Conservation (phyloP, 1,140 invertebrate genomes). For the Arctopsyche grandis region DNA sequence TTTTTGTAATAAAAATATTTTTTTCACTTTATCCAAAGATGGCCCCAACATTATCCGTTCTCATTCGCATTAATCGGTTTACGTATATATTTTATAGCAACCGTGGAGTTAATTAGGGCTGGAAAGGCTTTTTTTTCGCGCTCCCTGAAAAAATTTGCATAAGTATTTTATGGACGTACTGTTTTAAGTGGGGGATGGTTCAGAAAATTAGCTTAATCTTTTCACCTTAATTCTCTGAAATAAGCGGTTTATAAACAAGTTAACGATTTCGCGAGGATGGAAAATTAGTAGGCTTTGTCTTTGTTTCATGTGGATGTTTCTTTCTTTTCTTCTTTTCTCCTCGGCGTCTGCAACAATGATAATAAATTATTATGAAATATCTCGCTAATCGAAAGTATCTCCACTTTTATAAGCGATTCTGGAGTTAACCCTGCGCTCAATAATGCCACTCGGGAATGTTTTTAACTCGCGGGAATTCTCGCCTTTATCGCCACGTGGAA, state of each 20-base stretch:
- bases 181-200: conserved; percentile 5
- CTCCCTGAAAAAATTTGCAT: background rate
- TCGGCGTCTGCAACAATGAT: no score
- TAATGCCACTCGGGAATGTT: conserved; percentile 13
- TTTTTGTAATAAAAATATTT: background rate
- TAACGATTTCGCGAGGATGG: conserved; percentile 9
- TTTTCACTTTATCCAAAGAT: background rate
- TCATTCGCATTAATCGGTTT: conserved; percentile 15
- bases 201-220: conserved; percentile 27
- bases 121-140: background rate
- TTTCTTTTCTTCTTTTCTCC: no score
- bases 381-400: no score
- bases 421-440: conserved; percentile 7
- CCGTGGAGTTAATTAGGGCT: conserved; percentile 10
- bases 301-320: background rate
- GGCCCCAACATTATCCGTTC: background rate
- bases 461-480: background rate
- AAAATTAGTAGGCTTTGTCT: background rate
- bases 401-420: background rate
- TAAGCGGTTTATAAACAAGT: conserved; percentile 30
- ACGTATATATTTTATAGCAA: background rate
- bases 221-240: conserved; percentile 20
- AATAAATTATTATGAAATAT: no score
- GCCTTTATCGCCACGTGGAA: background rate
- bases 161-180: conserved; percentile 11